phyloP scores from a whole-genome alignment of 2,797 vertebrate genomes.

The Limnodromus scolopaceus region DNA sequence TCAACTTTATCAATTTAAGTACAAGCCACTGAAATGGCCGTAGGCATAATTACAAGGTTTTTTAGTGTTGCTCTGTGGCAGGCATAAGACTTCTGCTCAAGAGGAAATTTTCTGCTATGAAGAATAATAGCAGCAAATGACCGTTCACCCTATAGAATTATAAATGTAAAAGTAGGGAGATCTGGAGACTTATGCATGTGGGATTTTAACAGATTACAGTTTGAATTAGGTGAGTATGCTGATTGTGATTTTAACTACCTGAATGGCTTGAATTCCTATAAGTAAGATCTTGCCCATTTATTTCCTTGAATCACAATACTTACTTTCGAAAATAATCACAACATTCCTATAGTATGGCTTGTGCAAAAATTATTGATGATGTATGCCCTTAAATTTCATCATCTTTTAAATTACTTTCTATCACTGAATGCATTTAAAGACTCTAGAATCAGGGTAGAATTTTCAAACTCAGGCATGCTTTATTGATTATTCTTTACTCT shows the following conservation, averaged over 20 bases:
- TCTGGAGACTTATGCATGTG: not conserved
- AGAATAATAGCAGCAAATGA: not conserved
- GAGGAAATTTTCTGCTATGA: not conserved
- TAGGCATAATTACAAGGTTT: not conserved
- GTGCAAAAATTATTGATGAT: not conserved
- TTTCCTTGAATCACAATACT: not conserved
- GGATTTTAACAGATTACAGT: not conserved
- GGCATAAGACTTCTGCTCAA: not conserved
- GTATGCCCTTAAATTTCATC: not conserved
- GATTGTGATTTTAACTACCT: not conserved
- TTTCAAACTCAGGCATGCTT: not conserved
- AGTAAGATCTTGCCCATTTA: not conserved
- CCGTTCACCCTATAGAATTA: not conserved
- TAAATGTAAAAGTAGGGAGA: not conserved
- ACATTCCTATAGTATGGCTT: not conserved
- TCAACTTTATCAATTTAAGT: not conserved
- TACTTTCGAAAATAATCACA: not conserved
- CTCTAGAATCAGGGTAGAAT: not conserved
- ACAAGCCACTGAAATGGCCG: not conserved
- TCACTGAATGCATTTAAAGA: not conserved
- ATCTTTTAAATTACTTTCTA: not conserved
- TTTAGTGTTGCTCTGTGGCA: not conserved
- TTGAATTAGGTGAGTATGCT: not conserved
- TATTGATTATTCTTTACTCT: not conserved
- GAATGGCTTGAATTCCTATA: not conserved